A percentile compares a stretch with the other conserved stretches of the same genome.
phyloP scores from a whole-genome alignment of 2,113 vertebrate species.

The Triplophysa siluroides region DNA sequence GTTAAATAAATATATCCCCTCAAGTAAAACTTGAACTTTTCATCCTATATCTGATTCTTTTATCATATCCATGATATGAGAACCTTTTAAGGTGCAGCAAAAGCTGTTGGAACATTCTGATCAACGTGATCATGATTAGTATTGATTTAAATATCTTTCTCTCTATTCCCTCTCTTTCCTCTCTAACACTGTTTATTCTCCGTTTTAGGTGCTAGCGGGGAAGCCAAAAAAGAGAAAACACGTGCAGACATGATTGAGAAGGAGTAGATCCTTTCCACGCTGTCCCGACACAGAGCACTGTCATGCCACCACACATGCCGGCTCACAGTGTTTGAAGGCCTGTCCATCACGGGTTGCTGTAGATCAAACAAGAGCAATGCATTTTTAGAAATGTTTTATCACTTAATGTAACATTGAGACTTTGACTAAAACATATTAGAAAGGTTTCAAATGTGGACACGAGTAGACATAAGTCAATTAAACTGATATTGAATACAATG shows the following conservation, averaged over 20 bases:
- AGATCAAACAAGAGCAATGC: background rate
- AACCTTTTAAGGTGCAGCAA: constrained; percentile 35
- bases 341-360: constrained; percentile 6
- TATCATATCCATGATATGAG: constrained; percentile 3
- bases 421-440: no score
- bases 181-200: constrained; percentile 18
- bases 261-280: constrained; percentile 53
- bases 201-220: background rate
- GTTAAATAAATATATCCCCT: constrained; percentile 63
- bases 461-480: background rate
- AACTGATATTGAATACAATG: background rate
- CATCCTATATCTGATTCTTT: background rate
- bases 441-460: no score
- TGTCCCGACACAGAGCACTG: constrained; percentile 53
- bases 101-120: constrained; percentile 51
- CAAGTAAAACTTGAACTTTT: constrained; percentile 60
- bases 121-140: constrained; percentile 61
- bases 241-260: constrained; percentile 60
- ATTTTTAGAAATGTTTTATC: background rate
- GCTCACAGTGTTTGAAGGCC: accelerated
- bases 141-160: background rate
- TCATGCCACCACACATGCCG: constrained; percentile 39
- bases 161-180: background rate
- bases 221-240: constrained; percentile 51
- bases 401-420: background rate